phyloP scores from a whole-genome alignment of 2,888 invertebrate genomes.

The Eumerus sabulonum region DNA sequence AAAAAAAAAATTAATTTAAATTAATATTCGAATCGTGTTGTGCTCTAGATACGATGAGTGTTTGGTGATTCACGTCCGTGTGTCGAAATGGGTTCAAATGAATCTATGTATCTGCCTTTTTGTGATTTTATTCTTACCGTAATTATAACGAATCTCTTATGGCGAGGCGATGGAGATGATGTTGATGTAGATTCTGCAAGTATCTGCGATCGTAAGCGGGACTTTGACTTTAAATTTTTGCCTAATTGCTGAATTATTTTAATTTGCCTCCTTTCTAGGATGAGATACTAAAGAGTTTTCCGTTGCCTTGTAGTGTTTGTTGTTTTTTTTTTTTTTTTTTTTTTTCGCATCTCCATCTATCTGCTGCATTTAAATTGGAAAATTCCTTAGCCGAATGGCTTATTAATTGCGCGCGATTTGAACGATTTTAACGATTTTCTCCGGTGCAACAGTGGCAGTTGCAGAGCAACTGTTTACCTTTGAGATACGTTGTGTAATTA shows the following conservation, averaged over 20 bases:
- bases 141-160: conserved; percentile 47
- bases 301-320: too few relatives aligned
- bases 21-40: conserved; percentile 64
- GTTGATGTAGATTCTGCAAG: background rate
- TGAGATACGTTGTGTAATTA: conserved; percentile 28
- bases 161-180: conserved; percentile 6
- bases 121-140: conserved; percentile 27
- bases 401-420: conserved; percentile 50
- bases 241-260: conserved; percentile 67
- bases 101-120: conserved; percentile 35
- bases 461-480: background rate
- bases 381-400: conserved; percentile 46
- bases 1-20: too few relatives aligned
- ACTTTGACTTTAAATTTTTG: conserved; percentile 47
- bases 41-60: conserved; percentile 33
- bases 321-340: too few relatives aligned
- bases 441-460: background rate
- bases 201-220: conserved; percentile 16
- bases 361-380: conserved; percentile 59
- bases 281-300: too few relatives aligned
- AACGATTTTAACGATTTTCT: too few relatives aligned
- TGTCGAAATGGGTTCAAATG: conserved; percentile 31
- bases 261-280: conserved; percentile 37
- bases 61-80: conserved; percentile 38
- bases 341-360: background rate